Percentiles rank a stretch among this genome's conserved stretches.
phyloP scores from a whole-genome alignment of 2,797 vertebrate genomes.

The Dendrocincla tyrannina region DNA sequence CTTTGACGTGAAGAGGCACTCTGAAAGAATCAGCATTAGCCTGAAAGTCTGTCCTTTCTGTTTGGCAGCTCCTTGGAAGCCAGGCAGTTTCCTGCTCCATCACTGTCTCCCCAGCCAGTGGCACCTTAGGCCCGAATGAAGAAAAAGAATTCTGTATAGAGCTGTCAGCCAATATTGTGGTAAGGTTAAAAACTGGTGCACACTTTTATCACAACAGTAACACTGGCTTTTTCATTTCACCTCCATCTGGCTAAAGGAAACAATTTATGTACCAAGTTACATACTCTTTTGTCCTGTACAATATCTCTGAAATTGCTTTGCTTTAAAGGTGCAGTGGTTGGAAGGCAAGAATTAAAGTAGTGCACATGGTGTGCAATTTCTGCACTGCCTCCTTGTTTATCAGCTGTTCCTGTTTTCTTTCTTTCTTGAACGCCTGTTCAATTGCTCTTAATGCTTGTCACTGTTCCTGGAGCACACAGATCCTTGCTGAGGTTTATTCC shows the following conservation, averaged over 20 bases:
- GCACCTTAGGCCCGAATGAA: slow-evolving; percentile 82
- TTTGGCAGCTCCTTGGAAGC: slow-evolving; percentile 77
- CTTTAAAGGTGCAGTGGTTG: background rate
- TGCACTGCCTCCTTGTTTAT: background rate
- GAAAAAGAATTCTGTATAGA: slow-evolving; percentile 78
- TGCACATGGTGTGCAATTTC: background rate
- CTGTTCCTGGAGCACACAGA: background rate
- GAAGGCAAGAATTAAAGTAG: background rate
- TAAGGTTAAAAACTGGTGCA: slow-evolving; percentile 58
- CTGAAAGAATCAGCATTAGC: background rate
- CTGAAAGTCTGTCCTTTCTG: background rate
- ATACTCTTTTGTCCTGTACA: background rate
- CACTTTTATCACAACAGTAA: background rate
- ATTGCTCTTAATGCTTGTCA: background rate
- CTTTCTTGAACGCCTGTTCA: background rate
- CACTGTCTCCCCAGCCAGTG: slow-evolving; percentile 76
- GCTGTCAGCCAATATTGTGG: slow-evolving; percentile 77
- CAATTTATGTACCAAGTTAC: background rate
- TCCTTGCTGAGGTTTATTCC: background rate
- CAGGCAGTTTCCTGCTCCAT: slow-evolving; percentile 78
- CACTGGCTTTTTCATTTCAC: background rate
- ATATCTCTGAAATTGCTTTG: background rate
- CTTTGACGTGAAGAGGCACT: background rate
- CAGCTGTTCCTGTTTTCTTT: background rate
- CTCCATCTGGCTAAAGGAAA: background rate